Percentiles rank a stretch among this genome's conserved stretches.
phyloP scores from a whole-genome alignment of 2,888 invertebrate species.

The Meghimatium bilineatum region DNA sequence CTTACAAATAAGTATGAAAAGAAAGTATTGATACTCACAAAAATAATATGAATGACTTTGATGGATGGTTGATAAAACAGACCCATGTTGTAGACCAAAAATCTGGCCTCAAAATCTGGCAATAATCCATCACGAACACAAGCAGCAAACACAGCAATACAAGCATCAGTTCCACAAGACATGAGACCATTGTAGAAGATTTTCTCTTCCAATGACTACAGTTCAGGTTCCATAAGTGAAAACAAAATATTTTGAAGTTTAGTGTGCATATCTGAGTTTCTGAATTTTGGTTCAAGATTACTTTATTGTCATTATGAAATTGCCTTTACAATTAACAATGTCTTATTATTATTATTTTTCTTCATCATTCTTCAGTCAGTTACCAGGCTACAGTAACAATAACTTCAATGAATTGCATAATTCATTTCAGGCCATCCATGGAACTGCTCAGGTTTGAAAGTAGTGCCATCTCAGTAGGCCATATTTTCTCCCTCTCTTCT shows the following conservation, averaged over 20 bases:
- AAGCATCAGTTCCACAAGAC: conserved; percentile 60
- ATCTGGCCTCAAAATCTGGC: conserved; percentile 27
- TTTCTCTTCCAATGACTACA: conserved; percentile 47
- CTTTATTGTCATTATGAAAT: too few relatives aligned
- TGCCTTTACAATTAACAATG: too few relatives aligned
- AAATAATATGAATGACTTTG: conserved; percentile 37
- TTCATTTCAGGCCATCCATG: too few relatives aligned
- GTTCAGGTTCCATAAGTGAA: neutral
- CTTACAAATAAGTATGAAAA: neutral
- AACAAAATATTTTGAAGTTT: neutral
- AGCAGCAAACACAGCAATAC: conserved; percentile 53
- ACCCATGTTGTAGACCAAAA: conserved; percentile 52
- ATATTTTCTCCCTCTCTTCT: too few relatives aligned
- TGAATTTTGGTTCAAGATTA: too few relatives aligned
- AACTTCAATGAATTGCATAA: too few relatives aligned
- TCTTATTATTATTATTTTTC: too few relatives aligned
- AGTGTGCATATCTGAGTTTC: neutral
- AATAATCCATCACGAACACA: conserved; percentile 52
- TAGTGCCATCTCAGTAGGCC: too few relatives aligned
- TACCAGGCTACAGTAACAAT: too few relatives aligned
- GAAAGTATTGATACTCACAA: conserved; percentile 42
- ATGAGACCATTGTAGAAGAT: conserved; percentile 59
- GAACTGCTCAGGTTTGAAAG: too few relatives aligned
- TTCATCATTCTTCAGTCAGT: too few relatives aligned
- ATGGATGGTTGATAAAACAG: conserved; percentile 45